Conservation (phyloP, 2,888 invertebrate species). For the Tineola bisselliella region DNA sequence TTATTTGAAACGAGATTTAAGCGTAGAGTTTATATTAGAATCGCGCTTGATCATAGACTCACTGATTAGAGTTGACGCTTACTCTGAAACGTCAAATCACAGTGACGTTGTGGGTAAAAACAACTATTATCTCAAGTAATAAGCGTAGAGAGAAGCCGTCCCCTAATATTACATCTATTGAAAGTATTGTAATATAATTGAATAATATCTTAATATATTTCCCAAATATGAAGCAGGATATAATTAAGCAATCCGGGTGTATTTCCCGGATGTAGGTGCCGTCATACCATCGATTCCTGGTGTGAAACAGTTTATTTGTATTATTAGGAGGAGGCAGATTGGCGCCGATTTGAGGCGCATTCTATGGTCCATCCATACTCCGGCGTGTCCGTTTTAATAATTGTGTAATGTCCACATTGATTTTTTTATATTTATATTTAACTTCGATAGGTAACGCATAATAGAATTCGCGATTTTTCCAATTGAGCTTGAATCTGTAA, state of each 20-base stretch:
- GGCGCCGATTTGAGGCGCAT: conserved; percentile 57
- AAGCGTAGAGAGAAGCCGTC: too few species aligned
- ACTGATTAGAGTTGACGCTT: too few species aligned
- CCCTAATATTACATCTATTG: too few species aligned
- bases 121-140: too few species aligned
- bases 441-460: not conserved
- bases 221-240: too few species aligned
- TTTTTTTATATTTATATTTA: not conserved
- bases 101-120: too few species aligned
- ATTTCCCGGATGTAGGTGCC: not conserved
- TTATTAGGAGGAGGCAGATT: conserved; percentile 44
- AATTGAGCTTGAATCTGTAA: not conserved
- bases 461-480: not conserved
- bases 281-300: conserved; percentile 56
- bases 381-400: conserved; percentile 7
- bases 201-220: too few species aligned
- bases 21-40: too few species aligned
- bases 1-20: too few species aligned
- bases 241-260: not conserved
- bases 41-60: too few species aligned
- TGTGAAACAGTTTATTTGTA: conserved; percentile 34
- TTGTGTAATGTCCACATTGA: not conserved
- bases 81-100: too few species aligned
- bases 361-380: conserved; percentile 64
- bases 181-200: too few species aligned